Evolutionary conservation across 1,140 invertebrate species (phyloP).

Genomic region (Bicyclus anynana): DNA sequence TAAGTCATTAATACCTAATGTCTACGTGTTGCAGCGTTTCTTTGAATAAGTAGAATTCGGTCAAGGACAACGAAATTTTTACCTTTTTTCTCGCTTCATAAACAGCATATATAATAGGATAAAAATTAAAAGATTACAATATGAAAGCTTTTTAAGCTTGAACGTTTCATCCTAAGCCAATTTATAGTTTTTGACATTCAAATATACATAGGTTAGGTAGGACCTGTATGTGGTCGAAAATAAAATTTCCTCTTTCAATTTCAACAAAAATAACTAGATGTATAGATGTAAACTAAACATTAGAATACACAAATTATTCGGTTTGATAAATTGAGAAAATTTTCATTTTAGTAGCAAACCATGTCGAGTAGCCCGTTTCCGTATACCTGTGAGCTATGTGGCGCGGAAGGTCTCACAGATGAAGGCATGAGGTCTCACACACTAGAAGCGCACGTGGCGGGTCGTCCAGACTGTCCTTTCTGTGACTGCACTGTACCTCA

Average conservation of each 20-base stretch:
- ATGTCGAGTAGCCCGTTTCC: slow-evolving; percentile 71
- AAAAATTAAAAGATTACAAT: too few relatives aligned
- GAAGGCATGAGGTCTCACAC: slow-evolving; percentile 89
- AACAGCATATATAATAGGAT: neutral
- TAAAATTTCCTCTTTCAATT: too few relatives aligned
- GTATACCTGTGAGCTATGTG: slow-evolving; percentile 88
- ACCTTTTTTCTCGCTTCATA: neutral
- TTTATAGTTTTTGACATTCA: too few relatives aligned
- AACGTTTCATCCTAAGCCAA: too few relatives aligned
- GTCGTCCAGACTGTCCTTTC: slow-evolving; percentile 87
- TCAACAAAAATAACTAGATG: too few relatives aligned
- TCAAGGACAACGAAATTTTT: slow-evolving; percentile 15
- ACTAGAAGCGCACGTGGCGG: slow-evolving; percentile 85
- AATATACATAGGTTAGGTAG: too few relatives aligned
- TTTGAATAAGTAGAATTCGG: slow-evolving; percentile 21
- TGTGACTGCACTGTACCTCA: slow-evolving; percentile 86
- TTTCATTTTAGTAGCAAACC: slow-evolving; percentile 24
- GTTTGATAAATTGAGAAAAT: neutral
- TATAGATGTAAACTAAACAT: too few relatives aligned
- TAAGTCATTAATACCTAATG: slow-evolving; percentile 23
- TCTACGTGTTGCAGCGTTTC: slow-evolving; percentile 20
- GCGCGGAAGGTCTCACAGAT: slow-evolving; percentile 86
- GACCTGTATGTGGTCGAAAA: too few relatives aligned
- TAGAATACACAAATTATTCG: neutral
- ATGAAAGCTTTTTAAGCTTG: too few relatives aligned